Conservation (phyloP, 2,888 invertebrate species). For the Melinaea menophilus region DNA sequence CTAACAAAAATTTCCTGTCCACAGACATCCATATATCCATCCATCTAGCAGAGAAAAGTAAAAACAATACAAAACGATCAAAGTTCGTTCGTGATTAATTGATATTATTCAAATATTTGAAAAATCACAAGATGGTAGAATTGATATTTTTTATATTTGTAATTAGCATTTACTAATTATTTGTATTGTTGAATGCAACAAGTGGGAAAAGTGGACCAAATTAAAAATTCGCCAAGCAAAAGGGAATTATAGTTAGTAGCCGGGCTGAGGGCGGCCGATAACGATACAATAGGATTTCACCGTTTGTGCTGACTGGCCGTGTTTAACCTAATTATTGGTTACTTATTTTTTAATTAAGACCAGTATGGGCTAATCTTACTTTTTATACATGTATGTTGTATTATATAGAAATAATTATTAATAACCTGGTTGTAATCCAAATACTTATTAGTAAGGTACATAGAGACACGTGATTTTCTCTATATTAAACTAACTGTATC, state of each 20-base stretch:
- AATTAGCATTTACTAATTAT: not conserved
- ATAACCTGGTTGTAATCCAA: not conserved
- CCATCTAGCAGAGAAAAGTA: too few species aligned
- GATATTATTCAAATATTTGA: too few species aligned
- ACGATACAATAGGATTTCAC: constrained; percentile 70
- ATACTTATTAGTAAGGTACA: too few species aligned
- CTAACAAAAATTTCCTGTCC: too few species aligned
- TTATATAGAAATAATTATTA: not conserved
- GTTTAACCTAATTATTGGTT: constrained; percentile 57
- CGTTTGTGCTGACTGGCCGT: constrained; percentile 57
- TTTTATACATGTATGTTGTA: constrained; percentile 1
- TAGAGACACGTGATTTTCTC: too few species aligned
- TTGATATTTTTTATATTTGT: not conserved
- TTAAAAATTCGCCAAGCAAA: constrained; percentile 66
- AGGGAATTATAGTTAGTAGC: constrained; percentile 67
- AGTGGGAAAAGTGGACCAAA: constrained; percentile 46
- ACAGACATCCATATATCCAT: too few species aligned
- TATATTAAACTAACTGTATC: too few species aligned
- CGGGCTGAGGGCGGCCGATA: constrained; percentile 64
- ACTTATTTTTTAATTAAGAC: constrained; percentile 45
- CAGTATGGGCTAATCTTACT: not conserved
- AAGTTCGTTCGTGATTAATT: too few species aligned
- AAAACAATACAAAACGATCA: too few species aligned
- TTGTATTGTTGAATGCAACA: constrained; percentile 31
- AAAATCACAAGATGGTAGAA: too few species aligned